These are phyloP conservation scores for Chelonus formosanus DNA, from an alignment of 2,888 invertebrate genomes.

Conservation along the genomic window DNA sequence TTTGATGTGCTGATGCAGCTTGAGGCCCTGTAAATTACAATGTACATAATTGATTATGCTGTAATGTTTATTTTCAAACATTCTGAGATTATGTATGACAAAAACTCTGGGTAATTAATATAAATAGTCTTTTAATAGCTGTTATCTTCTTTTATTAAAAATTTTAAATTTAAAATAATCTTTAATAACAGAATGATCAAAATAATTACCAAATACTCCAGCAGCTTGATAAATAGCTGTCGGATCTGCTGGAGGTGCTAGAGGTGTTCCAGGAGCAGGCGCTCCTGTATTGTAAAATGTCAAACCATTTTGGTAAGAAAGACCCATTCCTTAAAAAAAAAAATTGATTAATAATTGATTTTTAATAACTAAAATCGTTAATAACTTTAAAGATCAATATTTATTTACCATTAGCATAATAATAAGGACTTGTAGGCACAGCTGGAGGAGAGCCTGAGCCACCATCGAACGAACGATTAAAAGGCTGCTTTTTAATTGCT, in stretches of 20 bases:
- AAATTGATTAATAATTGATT: neutral
- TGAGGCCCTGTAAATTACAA: slow-evolving; percentile 54
- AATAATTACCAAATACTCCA: slow-evolving; percentile 58
- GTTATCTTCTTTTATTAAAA: too few relatives aligned
- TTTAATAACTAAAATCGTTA: neutral
- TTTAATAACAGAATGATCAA: neutral
- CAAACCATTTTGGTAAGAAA: slow-evolving; percentile 65
- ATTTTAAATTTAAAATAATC: slow-evolving; percentile 9
- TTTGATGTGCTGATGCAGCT: slow-evolving; percentile 61
- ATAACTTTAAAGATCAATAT: too few relatives aligned
- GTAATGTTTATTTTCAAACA: too few relatives aligned
- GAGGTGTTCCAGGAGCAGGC: slow-evolving; percentile 58
- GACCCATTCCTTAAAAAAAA: slow-evolving; percentile 55
- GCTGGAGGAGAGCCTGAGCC: slow-evolving; percentile 68
- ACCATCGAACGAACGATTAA: slow-evolving; percentile 68
- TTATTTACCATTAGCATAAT: slow-evolving; percentile 66
- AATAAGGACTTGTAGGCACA: slow-evolving; percentile 66
- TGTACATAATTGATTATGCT: too few relatives aligned
- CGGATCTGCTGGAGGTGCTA: slow-evolving; percentile 60
- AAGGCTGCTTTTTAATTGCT: slow-evolving; percentile 83
- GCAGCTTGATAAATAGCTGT: slow-evolving; percentile 61
- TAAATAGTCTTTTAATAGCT: too few relatives aligned
- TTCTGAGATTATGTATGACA: too few relatives aligned
- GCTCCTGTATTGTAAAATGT: slow-evolving; percentile 63
- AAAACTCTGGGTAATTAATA: too few relatives aligned